phyloP scores from a whole-genome alignment of 2,797 vertebrate species.

The Mormyrops boulengeri region DNA sequence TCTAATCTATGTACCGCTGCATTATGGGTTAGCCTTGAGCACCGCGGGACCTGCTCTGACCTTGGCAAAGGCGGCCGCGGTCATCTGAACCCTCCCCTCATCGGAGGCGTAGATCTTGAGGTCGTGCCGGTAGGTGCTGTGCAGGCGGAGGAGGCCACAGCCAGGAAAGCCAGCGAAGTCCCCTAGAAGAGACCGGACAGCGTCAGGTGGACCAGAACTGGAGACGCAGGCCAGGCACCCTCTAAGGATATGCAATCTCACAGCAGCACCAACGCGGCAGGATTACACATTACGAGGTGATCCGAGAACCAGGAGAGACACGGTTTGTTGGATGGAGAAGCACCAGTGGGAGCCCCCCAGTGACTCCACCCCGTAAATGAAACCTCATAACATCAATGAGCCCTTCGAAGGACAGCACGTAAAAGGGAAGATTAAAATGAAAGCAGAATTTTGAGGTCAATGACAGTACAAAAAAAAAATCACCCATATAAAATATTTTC shows the following conservation, averaged over 20 bases:
- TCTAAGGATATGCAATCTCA: background rate
- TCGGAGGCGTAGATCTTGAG: constrained; percentile 87
- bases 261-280: background rate
- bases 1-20: background rate
- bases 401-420: background rate
- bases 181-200: constrained; percentile 49
- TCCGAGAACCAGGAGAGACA: background rate
- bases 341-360: background rate
- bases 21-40: background rate
- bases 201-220: background rate
- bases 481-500: background rate
- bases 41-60: constrained; percentile 38
- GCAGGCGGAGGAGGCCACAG: constrained; percentile 78
- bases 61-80: constrained; percentile 84
- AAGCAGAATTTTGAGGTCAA: background rate
- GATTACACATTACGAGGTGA: background rate
- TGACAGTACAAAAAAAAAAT: background rate
- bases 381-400: background rate
- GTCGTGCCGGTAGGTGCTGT: constrained; percentile 83
- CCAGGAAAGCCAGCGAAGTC: constrained; percentile 84
- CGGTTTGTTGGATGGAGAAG: background rate
- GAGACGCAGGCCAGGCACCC: background rate
- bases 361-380: background rate
- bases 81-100: constrained; percentile 85
- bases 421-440: background rate